A percentile compares a stretch with the other conserved stretches of the same genome.
These are phyloP conservation scores for Nilaparvata lugens DNA, from an alignment of 1,140 invertebrate species.

Conservation along the genomic window DNA sequence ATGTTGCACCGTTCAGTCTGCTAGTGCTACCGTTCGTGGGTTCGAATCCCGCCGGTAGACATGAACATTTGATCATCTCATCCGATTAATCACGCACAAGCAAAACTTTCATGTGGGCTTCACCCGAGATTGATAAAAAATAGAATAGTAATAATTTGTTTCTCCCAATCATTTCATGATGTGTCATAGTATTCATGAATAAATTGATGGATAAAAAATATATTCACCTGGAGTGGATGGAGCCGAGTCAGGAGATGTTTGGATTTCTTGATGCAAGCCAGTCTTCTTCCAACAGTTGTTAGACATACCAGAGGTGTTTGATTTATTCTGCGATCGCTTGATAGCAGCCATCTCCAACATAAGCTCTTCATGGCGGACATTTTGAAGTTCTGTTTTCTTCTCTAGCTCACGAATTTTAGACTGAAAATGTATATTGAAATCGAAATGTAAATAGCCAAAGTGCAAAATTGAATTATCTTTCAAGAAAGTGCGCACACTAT, in stretches of 20 bases:
- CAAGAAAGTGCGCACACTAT: too few species aligned
- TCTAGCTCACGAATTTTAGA: conserved; percentile 44
- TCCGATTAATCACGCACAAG: too few species aligned
- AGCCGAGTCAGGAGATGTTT: conserved; percentile 25
- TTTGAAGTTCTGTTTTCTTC: conserved; percentile 46
- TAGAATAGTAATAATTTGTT: too few species aligned
- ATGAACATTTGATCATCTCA: too few species aligned
- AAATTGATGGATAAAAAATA: too few species aligned
- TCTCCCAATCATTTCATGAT: too few species aligned
- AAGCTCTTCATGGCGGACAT: conserved; percentile 48
- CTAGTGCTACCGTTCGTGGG: too few species aligned
- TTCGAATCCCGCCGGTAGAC: too few species aligned
- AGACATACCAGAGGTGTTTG: conserved; percentile 2
- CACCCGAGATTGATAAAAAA: too few species aligned
- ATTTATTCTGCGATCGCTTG: conserved; percentile 27
- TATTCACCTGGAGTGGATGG: conserved; percentile 17
- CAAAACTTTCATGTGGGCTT: too few species aligned
- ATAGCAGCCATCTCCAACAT: conserved; percentile 44
- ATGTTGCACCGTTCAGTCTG: too few species aligned
- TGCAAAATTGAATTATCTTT: not conserved
- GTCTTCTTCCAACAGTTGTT: conserved; percentile 11
- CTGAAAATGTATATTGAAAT: conserved; percentile 26
- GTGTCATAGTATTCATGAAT: too few species aligned
- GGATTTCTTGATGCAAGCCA: conserved; percentile 18
- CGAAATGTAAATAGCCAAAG: not conserved